Evolutionary conservation across 1,140 invertebrate genomes (phyloP).

Genomic region (Ridgeia piscesae): DNA sequence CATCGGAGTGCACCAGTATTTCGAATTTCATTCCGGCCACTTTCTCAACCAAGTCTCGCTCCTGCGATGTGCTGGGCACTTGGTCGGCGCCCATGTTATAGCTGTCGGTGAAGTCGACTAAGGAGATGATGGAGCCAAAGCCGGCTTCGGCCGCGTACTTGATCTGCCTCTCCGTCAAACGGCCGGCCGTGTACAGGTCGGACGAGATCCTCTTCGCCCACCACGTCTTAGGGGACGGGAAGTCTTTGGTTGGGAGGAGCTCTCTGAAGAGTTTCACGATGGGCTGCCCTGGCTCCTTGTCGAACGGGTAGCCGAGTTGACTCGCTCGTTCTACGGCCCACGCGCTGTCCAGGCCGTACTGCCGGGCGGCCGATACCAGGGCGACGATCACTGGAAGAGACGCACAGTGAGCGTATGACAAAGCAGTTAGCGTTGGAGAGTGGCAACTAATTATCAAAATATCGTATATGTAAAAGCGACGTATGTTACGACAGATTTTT

Average conservation of each 20-base stretch:
- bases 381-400: not conserved
- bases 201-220: constrained; percentile 16
- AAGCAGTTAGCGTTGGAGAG: no score
- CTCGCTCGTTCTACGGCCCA: not conserved
- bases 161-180: constrained; percentile 12
- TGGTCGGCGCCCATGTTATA: not conserved
- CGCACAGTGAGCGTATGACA: not conserved
- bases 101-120: constrained; percentile 7
- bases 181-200: constrained; percentile 1
- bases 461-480: no score
- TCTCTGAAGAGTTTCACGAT: not conserved
- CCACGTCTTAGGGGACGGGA: constrained; percentile 10
- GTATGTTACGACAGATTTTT: no score
- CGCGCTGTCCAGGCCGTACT: not conserved
- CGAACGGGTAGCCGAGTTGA: not conserved
- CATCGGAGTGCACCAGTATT: not conserved
- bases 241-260: not conserved
- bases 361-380: not conserved
- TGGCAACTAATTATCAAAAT: no score
- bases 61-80: not conserved
- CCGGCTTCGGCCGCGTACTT: constrained; percentile 16
- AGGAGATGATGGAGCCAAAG: constrained; percentile 1
- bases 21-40: not conserved
- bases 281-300: not conserved
- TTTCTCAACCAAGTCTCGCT: not conserved